Percentiles rank a stretch among this genome's conserved stretches.
These are phyloP conservation scores for Plutomurus gul DNA, from an alignment of 1,140 invertebrate genomes.

Conservation along the genomic window DNA sequence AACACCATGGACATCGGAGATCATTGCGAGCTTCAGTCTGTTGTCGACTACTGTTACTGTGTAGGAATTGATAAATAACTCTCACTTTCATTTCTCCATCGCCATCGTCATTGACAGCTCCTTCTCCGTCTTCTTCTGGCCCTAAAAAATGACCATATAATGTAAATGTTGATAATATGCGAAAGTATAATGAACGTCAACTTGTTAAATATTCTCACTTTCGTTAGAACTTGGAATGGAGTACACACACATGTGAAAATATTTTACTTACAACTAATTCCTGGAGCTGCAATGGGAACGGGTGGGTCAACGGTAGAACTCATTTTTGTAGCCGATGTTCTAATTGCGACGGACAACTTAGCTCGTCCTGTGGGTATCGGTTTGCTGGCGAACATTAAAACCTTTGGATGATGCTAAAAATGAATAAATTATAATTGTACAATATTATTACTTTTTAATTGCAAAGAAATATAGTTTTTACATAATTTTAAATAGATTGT, in stretches of 20 bases:
- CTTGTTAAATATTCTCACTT: background rate
- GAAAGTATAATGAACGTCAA: no score
- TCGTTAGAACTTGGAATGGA: background rate
- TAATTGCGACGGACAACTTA: slow-evolving; percentile 35
- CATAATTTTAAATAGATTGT: background rate
- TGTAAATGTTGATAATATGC: no score
- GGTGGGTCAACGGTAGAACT: slow-evolving; percentile 11
- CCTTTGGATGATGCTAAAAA: slow-evolving; percentile 34
- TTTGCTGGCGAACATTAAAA: slow-evolving; percentile 29
- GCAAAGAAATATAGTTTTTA: background rate
- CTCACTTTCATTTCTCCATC: slow-evolving; percentile 41
- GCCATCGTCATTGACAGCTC: slow-evolving; percentile 58
- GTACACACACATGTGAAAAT: background rate
- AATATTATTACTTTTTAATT: background rate
- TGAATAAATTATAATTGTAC: background rate
- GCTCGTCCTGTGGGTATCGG: background rate
- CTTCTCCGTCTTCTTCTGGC: slow-evolving; percentile 28
- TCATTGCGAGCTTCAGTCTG: slow-evolving; percentile 92
- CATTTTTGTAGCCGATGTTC: slow-evolving; percentile 18
- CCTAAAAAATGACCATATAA: background rate
- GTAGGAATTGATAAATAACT: slow-evolving; percentile 93
- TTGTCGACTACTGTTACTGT: slow-evolving; percentile 91
- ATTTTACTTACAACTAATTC: background rate
- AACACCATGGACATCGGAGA: slow-evolving; percentile 93
- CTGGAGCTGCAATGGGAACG: background rate